phyloP scores from a whole-genome alignment of 2,113 vertebrate genomes.

The Lagopus leucura region DNA sequence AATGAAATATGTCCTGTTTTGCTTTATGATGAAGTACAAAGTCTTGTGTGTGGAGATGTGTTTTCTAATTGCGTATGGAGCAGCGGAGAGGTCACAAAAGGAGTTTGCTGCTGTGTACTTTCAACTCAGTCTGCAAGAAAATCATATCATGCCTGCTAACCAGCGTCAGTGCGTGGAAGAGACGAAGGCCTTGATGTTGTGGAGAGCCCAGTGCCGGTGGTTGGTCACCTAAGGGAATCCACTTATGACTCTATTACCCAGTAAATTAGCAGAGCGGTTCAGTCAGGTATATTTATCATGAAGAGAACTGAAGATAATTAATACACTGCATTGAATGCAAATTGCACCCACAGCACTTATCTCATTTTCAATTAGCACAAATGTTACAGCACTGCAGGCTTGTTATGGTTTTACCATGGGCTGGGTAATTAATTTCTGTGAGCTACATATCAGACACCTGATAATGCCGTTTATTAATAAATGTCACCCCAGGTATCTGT shows the following conservation, averaged over 20 bases:
- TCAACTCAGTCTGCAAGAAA: not conserved
- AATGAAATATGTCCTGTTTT: not conserved
- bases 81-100: not conserved
- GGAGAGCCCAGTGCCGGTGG: slow-evolving; percentile 58
- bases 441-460: slow-evolving; percentile 85
- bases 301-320: slow-evolving; percentile 87
- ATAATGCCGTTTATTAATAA: slow-evolving; percentile 87
- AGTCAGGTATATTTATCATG: slow-evolving; percentile 87
- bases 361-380: slow-evolving; percentile 90
- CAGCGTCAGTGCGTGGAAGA: slow-evolving; percentile 32
- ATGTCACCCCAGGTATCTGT: slow-evolving; percentile 86
- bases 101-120: not conserved
- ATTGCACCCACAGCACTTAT: slow-evolving; percentile 90
- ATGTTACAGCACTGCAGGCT: slow-evolving; percentile 83
- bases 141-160: not conserved
- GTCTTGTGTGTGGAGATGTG: not conserved
- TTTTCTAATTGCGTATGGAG: not conserved
- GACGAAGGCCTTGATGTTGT: slow-evolving; percentile 63
- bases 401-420: slow-evolving; percentile 86
- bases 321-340: slow-evolving; percentile 87
- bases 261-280: slow-evolving; percentile 85
- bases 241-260: slow-evolving; percentile 82
- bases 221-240: slow-evolving; percentile 82
- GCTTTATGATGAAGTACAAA: not conserved
- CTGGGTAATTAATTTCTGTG: slow-evolving; percentile 88